Percentiles rank a stretch among this genome's conserved stretches.
Conservation (phyloP, 2,888 invertebrate species). For the Drosophila anceps region DNA sequence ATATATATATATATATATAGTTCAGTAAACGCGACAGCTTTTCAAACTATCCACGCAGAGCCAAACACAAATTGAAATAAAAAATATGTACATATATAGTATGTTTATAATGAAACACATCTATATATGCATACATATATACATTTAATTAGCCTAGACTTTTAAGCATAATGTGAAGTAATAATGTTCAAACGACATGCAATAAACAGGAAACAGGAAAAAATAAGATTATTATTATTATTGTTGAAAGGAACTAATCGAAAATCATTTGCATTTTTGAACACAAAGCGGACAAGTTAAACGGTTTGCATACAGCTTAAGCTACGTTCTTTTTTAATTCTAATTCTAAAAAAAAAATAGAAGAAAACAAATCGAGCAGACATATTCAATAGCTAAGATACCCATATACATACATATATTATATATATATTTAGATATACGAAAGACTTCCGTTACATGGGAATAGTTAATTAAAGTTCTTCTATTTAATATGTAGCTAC, state of each 20-base stretch:
- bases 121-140: conserved; percentile 30
- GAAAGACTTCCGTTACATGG: conserved; percentile 41
- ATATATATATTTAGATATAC: conserved; percentile 23
- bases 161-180: conserved; percentile 35
- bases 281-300: conserved; percentile 55
- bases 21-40: background rate
- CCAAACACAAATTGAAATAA: background rate
- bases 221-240: conserved; percentile 5
- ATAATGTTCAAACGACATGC: conserved; percentile 41
- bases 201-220: conserved; percentile 13
- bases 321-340: conserved; percentile 24
- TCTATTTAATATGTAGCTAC: conserved; percentile 60
- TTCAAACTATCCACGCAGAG: background rate
- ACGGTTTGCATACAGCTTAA: conserved; percentile 35
- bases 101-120: conserved; percentile 29
- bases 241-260: conserved; percentile 38
- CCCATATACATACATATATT: conserved; percentile 15
- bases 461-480: conserved; percentile 54
- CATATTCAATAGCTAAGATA: conserved; percentile 39
- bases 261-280: conserved; percentile 48
- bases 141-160: conserved; percentile 51
- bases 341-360: conserved; percentile 16
- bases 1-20: no score
- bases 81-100: conserved; percentile 1
- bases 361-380: conserved; percentile 32